Conservation (phyloP, 2,113 vertebrate species). For the Dromiciops gliroides region DNA sequence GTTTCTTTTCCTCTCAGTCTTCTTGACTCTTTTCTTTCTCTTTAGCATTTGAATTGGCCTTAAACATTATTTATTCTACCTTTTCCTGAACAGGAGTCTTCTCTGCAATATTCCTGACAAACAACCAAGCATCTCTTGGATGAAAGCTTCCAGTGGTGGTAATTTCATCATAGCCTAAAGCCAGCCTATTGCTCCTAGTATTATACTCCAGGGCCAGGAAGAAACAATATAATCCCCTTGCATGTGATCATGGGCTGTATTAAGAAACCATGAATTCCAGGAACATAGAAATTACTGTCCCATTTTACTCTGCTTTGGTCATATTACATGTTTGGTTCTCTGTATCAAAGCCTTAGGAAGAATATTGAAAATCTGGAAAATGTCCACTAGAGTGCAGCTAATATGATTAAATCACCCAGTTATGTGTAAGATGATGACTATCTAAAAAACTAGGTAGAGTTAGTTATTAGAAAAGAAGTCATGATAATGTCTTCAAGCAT, state of each 20-base stretch:
- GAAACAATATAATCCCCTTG: neutral
- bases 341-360: neutral
- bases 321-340: neutral
- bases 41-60: neutral
- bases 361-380: neutral
- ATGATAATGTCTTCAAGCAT: neutral
- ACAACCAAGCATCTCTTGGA: neutral
- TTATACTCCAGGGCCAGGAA: neutral
- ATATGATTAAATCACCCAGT: neutral
- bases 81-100: neutral
- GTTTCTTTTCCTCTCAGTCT: neutral
- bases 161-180: neutral
- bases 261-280: neutral
- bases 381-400: neutral
- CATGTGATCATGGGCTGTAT: neutral
- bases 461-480: no score
- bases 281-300: neutral
- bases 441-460: no score
- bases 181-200: neutral
- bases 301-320: neutral
- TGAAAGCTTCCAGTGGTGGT: neutral
- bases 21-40: neutral
- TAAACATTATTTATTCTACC: neutral
- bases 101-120: neutral
- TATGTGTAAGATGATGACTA: neutral